Percentiles rank a stretch among this genome's conserved stretches.
phyloP scores from a whole-genome alignment of 2,888 invertebrate species.

The Phymatocera aterrima region DNA sequence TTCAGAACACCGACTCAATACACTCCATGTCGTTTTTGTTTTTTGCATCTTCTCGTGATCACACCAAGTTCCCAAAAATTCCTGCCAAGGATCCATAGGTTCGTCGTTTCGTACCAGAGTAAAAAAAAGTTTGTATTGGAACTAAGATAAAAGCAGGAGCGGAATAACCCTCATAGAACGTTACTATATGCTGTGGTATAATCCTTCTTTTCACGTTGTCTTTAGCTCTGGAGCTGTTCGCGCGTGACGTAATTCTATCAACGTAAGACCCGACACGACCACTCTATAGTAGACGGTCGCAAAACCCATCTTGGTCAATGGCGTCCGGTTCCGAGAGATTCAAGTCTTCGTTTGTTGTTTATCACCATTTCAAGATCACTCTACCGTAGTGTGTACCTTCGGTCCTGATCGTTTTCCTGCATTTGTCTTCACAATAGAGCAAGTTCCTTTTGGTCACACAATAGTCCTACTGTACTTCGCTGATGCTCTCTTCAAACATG shows the following conservation, averaged over 20 bases:
- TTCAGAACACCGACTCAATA: neutral
- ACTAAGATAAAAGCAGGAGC: neutral
- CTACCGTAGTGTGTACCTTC: neutral
- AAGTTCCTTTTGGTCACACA: no score
- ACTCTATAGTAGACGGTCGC: constrained; percentile 10
- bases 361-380: neutral
- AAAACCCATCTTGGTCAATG: constrained; percentile 1
- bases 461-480: neutral
- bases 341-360: constrained; percentile 20
- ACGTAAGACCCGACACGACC: constrained; percentile 23
- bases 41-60: neutral
- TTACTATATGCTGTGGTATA: neutral
- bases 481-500: no score
- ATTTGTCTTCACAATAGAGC: neutral
- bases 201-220: constrained; percentile 31
- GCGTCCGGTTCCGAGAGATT: constrained; percentile 12
- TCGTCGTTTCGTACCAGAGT: neutral
- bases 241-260: constrained; percentile 31
- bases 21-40: neutral
- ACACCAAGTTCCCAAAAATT: neutral
- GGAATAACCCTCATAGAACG: constrained; percentile 7
- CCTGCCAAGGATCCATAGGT: neutral
- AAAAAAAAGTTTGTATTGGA: neutral
- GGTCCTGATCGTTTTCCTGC: neutral
- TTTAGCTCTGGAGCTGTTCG: neutral